Percentiles rank a stretch among this genome's conserved stretches.
These are phyloP conservation scores for Tachuris rubrigastra DNA, from an alignment of 2,113 vertebrate genomes.

Conservation along the genomic window DNA sequence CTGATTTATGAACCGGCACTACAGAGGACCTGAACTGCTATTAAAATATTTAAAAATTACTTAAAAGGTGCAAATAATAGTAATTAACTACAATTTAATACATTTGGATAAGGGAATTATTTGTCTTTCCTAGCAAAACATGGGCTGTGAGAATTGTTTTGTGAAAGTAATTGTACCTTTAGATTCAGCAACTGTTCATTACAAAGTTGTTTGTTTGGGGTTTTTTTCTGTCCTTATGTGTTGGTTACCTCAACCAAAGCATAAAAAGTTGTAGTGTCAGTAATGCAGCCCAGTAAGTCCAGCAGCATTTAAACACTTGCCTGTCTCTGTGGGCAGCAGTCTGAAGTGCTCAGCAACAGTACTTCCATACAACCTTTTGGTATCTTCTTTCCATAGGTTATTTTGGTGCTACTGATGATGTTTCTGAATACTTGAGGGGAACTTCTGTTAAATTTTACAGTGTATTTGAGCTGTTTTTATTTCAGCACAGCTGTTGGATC, in stretches of 20 bases:
- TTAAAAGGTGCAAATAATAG: not conserved
- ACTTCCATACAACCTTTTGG: not conserved
- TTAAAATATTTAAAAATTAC: not conserved
- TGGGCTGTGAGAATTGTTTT: not conserved
- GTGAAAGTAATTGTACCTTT: not conserved
- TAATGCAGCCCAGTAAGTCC: not conserved
- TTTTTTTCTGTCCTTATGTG: not conserved
- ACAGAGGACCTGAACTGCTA: not conserved
- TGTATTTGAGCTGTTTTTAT: not conserved
- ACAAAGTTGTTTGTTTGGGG: not conserved
- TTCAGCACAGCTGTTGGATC: not conserved
- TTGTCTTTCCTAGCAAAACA: not conserved
- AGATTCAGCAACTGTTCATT: not conserved
- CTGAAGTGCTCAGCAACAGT: not conserved
- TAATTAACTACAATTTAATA: not conserved
- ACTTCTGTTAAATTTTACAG: not conserved
- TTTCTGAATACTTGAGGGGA: not conserved
- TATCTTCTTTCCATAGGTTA: not conserved
- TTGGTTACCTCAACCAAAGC: not conserved
- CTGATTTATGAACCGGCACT: not conserved
- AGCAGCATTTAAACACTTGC: not conserved
- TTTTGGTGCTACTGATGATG: not conserved
- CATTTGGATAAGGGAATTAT: not conserved
- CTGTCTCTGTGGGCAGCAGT: not conserved
- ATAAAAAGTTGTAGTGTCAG: not conserved